Evolutionary conservation across 64 coral and sea anemone genomes (phyloP).

Genomic region (Catalaphyllia jardinei): DNA sequence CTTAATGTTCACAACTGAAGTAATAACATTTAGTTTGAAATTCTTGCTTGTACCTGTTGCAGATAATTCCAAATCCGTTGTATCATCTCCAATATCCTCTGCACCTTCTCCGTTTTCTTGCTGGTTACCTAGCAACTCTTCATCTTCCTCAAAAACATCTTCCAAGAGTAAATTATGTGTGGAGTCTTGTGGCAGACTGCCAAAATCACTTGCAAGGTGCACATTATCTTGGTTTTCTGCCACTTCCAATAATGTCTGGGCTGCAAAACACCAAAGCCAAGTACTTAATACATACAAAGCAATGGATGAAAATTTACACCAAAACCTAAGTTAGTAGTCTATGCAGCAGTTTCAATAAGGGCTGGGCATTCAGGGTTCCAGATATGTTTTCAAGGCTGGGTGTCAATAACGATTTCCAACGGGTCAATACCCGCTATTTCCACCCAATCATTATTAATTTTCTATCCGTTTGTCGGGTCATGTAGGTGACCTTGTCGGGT

Average conservation of each 20-base stretch:
- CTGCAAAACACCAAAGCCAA: not conserved
- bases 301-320: too few relatives aligned
- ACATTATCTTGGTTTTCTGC: not conserved
- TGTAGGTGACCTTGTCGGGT: too few relatives aligned
- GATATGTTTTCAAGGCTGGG: too few relatives aligned
- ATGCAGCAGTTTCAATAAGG: too few relatives aligned
- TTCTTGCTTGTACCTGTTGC: not conserved
- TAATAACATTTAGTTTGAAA: not conserved
- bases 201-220: not conserved
- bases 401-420: too few relatives aligned
- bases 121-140: not conserved
- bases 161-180: not conserved
- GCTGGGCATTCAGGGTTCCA: too few relatives aligned
- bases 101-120: constrained; percentile 15
- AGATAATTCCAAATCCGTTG: not conserved
- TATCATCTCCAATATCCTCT: constrained; percentile 7
- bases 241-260: constrained; percentile 12
- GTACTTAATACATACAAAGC: too few relatives aligned
- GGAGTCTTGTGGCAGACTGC: not conserved
- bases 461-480: too few relatives aligned
- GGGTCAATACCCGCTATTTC: too few relatives aligned
- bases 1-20: too few relatives aligned
- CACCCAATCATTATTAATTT: too few relatives aligned
- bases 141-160: constrained; percentile 14
- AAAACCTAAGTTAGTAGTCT: too few relatives aligned